Conservation (phyloP, 2,113 vertebrate genomes). For the Phrynosoma platyrhinos region DNA sequence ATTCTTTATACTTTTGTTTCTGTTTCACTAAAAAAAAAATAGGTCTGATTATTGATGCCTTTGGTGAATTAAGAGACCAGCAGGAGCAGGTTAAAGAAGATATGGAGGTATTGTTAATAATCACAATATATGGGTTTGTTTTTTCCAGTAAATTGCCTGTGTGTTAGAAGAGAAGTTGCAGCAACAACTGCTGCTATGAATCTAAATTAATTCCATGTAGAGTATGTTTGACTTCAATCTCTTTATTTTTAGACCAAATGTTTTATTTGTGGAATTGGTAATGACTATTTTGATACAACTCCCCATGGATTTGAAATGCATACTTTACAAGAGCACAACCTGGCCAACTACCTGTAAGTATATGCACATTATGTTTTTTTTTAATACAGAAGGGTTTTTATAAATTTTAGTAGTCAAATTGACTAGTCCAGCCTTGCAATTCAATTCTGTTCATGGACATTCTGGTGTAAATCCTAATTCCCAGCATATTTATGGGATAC, state of each 20-base stretch:
- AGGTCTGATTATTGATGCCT: conserved; percentile 99
- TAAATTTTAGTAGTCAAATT: neutral
- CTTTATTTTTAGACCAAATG: conserved; percentile 91
- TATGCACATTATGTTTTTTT: conserved; percentile 10
- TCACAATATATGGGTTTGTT: neutral
- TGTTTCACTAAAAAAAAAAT: conserved; percentile 62
- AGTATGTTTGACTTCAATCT: conserved; percentile 10
- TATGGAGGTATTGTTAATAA: conserved; percentile 89
- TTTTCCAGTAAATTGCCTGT: neutral
- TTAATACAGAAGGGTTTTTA: neutral
- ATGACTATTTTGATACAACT: conserved; percentile 97
- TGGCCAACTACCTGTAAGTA: conserved; percentile 99
- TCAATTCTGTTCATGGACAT: neutral
- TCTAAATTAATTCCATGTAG: neutral
- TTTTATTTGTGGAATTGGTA: conserved; percentile 98
- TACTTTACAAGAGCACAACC: conserved; percentile 98
- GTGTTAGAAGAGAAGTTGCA: neutral
- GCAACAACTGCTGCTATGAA: neutral
- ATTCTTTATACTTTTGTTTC: conserved; percentile 2
- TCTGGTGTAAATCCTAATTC: neutral
- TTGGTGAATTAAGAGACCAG: conserved; percentile 97
- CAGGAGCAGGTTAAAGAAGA: conserved; percentile 98
- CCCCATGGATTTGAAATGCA: conserved; percentile 98
- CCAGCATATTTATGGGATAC: neutral
- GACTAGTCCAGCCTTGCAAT: neutral